Percentiles rank a stretch among this genome's conserved stretches.
Conservation (phyloP, 2,888 invertebrate species). For the Acleris holmiana region DNA sequence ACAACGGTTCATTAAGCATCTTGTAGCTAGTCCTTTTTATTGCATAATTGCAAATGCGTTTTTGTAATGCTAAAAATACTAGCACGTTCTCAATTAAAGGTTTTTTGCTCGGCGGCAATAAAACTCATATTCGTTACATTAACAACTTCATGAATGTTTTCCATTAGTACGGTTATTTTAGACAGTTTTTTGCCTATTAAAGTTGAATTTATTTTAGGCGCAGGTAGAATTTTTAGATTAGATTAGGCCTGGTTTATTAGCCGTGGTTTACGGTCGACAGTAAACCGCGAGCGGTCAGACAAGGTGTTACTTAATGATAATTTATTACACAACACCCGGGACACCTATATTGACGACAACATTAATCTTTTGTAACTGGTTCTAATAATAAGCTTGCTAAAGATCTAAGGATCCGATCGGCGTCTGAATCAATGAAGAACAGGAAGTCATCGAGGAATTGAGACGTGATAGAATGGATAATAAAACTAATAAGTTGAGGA, state of each 20-base stretch:
- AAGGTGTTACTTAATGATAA: slow-evolving; percentile 81
- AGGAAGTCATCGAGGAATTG: slow-evolving; percentile 76
- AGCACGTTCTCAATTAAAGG: slow-evolving; percentile 58
- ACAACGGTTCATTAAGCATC: slow-evolving; percentile 74
- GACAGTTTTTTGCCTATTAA: slow-evolving; percentile 47
- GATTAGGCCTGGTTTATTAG: slow-evolving; percentile 66
- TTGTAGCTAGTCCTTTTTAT: slow-evolving; percentile 63
- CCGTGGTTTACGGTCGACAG: slow-evolving; percentile 65
- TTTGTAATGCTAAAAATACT: slow-evolving; percentile 50
- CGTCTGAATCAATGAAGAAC: slow-evolving; percentile 59
- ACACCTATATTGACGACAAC: slow-evolving; percentile 67
- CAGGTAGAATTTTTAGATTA: slow-evolving; percentile 77
- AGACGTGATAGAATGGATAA: slow-evolving; percentile 67
- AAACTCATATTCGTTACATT: slow-evolving; percentile 61
- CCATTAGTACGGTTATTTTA: slow-evolving; percentile 53
- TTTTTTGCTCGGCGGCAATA: slow-evolving; percentile 52
- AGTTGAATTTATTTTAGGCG: slow-evolving; percentile 63
- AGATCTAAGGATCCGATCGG: slow-evolving; percentile 55
- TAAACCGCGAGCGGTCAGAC: slow-evolving; percentile 65
- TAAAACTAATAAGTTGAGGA: slow-evolving; percentile 60
- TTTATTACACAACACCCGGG: slow-evolving; percentile 75
- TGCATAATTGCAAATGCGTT: slow-evolving; percentile 69
- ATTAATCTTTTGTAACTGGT: slow-evolving; percentile 76
- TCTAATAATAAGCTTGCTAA: slow-evolving; percentile 62
- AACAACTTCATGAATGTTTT: slow-evolving; percentile 55